Evolutionary conservation across 1,140 invertebrate genomes (phyloP), one percentile per base, ranked within the genome.

Genomic region (Harpegnathos saltator): DNA sequence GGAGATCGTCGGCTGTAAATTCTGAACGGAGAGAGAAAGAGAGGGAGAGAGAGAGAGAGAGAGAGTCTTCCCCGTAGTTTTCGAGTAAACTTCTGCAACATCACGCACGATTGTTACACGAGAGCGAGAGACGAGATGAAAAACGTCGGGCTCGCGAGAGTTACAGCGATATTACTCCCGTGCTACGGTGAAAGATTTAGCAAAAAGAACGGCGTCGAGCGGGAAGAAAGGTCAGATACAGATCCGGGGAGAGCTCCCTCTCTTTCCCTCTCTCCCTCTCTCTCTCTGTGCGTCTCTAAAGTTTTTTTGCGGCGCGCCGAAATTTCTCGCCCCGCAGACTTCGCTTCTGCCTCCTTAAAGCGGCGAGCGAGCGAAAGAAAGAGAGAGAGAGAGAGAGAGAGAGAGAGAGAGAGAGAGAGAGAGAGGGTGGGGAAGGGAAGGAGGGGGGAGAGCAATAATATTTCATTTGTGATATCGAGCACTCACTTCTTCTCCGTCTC

Each of bases 381-480:
- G n/a, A n/a, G n/a, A n/a, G n/a, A n/a, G n/a, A n/a, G n/a, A n/a
- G n/a, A n/a, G n/a, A n/a, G n/a, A n/a, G n/a, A n/a, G n/a, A n/a
- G n/a, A n/a, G n/a, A n/a, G n/a, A n/a, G n/a, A n/a, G n/a, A n/a
- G n/a, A n/a, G n/a, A n/a, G n/a, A n/a, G n/a, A n/a, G n/a, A n/a
- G n/a, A n/a, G n/a, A n/a, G n/a, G n/a, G n/a, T n/a, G n/a, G n/a
- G n/a, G n/a, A n/a, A n/a, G n/a, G n/a, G n/a, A n/a, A n/a, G n/a
- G n/a, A n/a, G n/a, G n/a, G n/a, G n/a, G 58, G 74, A 63, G 77
- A 58, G 84, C 86, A 88, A 90, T 89, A 90, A 90, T 90, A 90
- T 90, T 90, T 90, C 89, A 90, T 89, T 90, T 83, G 84, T 83
- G 88, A 89, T 88, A 90, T 90, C 86, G 88, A 86, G 84, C 80